Conservation (phyloP, 2,888 invertebrate genomes). For the Andrena marginata region DNA sequence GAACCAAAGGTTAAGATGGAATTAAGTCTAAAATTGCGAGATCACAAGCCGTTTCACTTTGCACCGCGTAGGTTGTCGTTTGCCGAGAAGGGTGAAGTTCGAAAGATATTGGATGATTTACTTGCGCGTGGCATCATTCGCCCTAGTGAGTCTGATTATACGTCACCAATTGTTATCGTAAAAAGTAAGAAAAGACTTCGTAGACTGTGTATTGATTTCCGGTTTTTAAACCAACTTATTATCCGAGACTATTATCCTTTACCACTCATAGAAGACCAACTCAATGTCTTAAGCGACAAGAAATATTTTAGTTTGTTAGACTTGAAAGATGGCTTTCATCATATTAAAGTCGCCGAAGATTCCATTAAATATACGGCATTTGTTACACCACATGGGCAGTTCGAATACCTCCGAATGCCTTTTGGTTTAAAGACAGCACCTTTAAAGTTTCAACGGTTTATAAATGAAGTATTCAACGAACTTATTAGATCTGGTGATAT, state of each 20-base stretch:
- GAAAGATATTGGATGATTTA: too few species aligned
- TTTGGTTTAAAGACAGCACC: background rate
- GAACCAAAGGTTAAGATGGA: background rate
- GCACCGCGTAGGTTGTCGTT: too few species aligned
- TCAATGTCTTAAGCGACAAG: background rate
- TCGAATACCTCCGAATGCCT: background rate
- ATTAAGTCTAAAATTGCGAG: background rate
- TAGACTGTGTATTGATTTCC: background rate
- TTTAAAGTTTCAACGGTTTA: background rate
- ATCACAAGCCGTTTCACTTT: background rate
- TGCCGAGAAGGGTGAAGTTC: too few species aligned
- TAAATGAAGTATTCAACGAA: background rate
- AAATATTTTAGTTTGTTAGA: constrained; percentile 4
- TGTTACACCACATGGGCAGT: background rate
- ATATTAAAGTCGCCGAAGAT: background rate
- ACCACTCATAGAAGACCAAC: constrained; percentile 6
- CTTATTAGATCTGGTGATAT: constrained; percentile 12
- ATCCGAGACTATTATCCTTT: constrained; percentile 3
- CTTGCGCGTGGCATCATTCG: background rate
- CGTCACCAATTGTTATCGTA: background rate
- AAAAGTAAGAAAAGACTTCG: background rate
- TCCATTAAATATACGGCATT: constrained; percentile 17
- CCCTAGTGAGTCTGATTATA: background rate
- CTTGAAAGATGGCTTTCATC: constrained; percentile 4
- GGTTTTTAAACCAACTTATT: background rate